phyloP scores from a whole-genome alignment of 2,113 vertebrate species.

The Gallinago media region DNA sequence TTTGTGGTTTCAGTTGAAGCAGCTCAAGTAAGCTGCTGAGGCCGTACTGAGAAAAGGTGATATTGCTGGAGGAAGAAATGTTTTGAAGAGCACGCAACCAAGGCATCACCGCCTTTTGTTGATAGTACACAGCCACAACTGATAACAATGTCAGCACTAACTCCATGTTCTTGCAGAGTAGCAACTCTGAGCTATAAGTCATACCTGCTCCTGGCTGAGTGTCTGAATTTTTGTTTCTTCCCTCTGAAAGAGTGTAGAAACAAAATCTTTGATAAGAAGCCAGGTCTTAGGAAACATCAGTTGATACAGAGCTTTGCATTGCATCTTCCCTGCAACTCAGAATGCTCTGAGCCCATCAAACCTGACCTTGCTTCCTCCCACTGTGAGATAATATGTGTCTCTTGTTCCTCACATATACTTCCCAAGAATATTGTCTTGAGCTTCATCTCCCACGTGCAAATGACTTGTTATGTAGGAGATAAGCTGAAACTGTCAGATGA shows the following conservation, averaged over 20 bases:
- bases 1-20: background rate
- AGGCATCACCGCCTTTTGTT: background rate
- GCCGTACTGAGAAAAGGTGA: background rate
- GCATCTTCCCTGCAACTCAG: background rate
- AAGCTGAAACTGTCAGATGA: background rate
- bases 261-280: background rate
- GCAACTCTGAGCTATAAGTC: background rate
- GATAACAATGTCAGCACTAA: background rate
- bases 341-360: background rate
- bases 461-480: background rate
- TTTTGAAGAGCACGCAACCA: background rate
- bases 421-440: background rate
- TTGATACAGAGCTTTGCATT: background rate
- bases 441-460: background rate
- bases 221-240: background rate
- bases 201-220: background rate
- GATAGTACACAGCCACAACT: background rate
- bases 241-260: background rate
- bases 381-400: background rate
- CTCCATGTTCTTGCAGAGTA: background rate
- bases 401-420: background rate
- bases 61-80: background rate
- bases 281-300: rapidly evolving
- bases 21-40: background rate
- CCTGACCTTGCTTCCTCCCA: background rate